Base-by-base conservation (phyloP, 2,888 invertebrate species). In the Orthonychiurus folsomi region DNA sequence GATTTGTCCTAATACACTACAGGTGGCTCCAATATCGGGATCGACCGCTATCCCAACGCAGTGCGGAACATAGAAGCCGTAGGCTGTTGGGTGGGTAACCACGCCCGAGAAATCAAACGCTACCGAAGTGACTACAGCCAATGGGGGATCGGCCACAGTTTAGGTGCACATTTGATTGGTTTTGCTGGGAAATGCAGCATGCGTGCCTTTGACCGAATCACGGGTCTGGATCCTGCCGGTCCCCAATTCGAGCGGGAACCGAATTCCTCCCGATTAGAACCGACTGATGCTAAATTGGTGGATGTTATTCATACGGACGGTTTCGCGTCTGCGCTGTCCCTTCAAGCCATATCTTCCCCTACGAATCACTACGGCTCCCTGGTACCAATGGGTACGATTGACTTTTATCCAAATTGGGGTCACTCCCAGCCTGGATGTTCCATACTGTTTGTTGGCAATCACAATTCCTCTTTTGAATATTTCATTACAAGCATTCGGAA, bases 391-490 rank as follows among this genome's bases (percentile, higher is more conserved):
- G 52, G 52, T 52, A 23, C 20, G 15, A 37, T 37, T 37, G 52
- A 52, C 52, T 52, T 52, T 52, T 52, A 52, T n/a, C 52, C 52
- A 9, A 52, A 52, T 23, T 52, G 52, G 52, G 52, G 52, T 52
- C 52, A 52, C n/a, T n/a, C 5, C 9, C 52, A 52, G n/a, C 52
- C 52, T 52, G n/a, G n/a, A 9, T 52, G 9, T 23, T 5, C 12
- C 5, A 5, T 52, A 5, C 15, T 15, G 15, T 12, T 52, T 20
- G 20, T 52, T 52, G 52, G 9, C 5, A 52, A 23, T 52, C 52
- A 52, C 20, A 37, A 37, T 15, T 9, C 9, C 15, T 37, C 37
- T 9, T 37, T 37, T 37, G 37, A 37, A 15, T 37, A 37, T 37
- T 37, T 37, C n/a, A n/a, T n/a, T n/a, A n/a, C n/a, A n/a, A n/a